Conservation (phyloP, 2,888 invertebrate genomes). For the Macrosoma leucophasiata region DNA sequence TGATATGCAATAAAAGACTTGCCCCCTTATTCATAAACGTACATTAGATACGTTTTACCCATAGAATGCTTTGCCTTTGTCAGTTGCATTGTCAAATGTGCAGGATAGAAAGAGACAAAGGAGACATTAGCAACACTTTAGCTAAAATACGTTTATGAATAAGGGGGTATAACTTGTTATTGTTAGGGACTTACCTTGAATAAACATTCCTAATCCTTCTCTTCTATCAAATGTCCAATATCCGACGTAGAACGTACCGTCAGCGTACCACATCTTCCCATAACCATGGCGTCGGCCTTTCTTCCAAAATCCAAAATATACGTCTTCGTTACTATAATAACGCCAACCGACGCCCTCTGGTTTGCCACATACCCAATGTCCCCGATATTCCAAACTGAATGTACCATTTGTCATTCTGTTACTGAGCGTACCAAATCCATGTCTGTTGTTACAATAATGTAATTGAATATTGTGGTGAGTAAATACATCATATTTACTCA, state of each 20-base stretch:
- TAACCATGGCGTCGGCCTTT: slow-evolving; percentile 71
- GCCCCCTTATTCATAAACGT: too few relatives aligned
- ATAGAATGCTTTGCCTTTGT: too few relatives aligned
- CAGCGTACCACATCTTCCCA: slow-evolving; percentile 77
- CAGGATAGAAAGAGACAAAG: too few relatives aligned
- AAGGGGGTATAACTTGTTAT: too few relatives aligned
- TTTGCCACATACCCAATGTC: slow-evolving; percentile 76
- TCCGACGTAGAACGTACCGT: slow-evolving; percentile 78
- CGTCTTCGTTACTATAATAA: slow-evolving; percentile 73
- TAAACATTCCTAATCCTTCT: slow-evolving; percentile 72
- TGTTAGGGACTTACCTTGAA: too few relatives aligned
- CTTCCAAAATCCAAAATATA: slow-evolving; percentile 77
- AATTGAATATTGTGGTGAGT: not conserved
- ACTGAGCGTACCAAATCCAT: slow-evolving; percentile 76
- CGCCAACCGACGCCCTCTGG: slow-evolving; percentile 75
- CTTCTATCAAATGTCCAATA: slow-evolving; percentile 68
- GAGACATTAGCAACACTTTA: too few relatives aligned
- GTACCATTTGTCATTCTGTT: slow-evolving; percentile 50
- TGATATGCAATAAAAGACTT: too few relatives aligned
- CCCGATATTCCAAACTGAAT: slow-evolving; percentile 69
- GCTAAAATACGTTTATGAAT: too few relatives aligned
- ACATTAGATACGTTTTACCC: too few relatives aligned
- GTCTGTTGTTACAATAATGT: too few relatives aligned
- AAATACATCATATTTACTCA: not conserved
- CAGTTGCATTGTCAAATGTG: too few relatives aligned